Evolutionary conservation across 2,888 invertebrate species (phyloP).

Genomic region (Thymelicus lineola): DNA sequence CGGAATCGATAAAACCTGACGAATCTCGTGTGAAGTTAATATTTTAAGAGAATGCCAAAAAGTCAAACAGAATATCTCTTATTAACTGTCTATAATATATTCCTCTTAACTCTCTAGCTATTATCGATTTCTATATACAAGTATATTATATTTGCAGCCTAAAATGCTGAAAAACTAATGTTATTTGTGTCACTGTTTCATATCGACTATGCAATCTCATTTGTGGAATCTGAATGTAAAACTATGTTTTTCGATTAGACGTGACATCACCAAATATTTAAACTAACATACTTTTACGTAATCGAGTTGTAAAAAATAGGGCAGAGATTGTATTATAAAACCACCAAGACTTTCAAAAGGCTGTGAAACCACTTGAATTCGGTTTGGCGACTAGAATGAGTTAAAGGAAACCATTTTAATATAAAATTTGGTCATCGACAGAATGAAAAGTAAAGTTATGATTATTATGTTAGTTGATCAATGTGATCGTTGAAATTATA

Average conservation of each 20-base stretch:
- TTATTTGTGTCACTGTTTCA: background rate
- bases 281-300: constrained; percentile 36
- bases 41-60: too few relatives aligned
- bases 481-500: background rate
- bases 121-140: constrained; percentile 1
- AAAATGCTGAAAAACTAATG: background rate
- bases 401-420: constrained; percentile 45
- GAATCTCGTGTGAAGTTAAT: constrained; percentile 5
- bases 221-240: constrained; percentile 19
- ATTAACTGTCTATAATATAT: background rate
- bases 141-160: background rate
- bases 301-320: constrained; percentile 48
- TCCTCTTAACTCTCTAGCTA: background rate
- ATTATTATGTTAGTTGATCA: too few relatives aligned
- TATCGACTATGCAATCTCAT: constrained; percentile 23
- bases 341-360: constrained; percentile 78
- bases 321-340: constrained; percentile 63
- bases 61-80: background rate
- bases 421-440: constrained; percentile 26
- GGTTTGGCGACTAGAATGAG: constrained; percentile 59
- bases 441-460: background rate
- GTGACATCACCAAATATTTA: constrained; percentile 41
- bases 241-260: constrained; percentile 14
- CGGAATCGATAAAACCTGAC: constrained; percentile 8
- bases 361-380: constrained; percentile 79